A percentile compares a stretch with the other conserved stretches of the same genome.
These are phyloP conservation scores for Limnodromus scolopaceus DNA, from an alignment of 2,797 vertebrate genomes.

Conservation along the genomic window DNA sequence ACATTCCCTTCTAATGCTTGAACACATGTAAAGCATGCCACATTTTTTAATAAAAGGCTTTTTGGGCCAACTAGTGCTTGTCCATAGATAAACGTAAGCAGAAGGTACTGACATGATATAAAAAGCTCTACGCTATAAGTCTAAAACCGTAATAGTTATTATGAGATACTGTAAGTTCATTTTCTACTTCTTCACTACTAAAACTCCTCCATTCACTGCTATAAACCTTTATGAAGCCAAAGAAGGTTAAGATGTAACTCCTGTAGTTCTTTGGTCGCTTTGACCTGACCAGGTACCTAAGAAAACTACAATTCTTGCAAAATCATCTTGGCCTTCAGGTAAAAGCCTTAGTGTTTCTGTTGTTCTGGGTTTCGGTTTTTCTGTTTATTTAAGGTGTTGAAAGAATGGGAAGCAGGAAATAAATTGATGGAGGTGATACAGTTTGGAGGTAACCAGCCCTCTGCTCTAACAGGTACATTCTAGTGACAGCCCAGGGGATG, in stretches of 20 bases:
- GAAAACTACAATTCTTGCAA: background rate
- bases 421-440: background rate
- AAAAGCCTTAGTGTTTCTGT: background rate
- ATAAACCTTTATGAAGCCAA: background rate
- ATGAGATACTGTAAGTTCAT: background rate
- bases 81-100: background rate
- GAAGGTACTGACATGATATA: background rate
- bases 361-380: background rate
- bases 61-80: background rate
- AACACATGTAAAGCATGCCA: background rate
- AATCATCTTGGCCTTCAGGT: background rate
- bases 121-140: background rate
- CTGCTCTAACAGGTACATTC: background rate
- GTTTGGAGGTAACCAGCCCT: background rate
- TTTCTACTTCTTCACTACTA: background rate
- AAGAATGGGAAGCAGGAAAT: background rate
- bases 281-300: background rate
- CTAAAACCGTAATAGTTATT: background rate
- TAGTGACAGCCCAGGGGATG: background rate
- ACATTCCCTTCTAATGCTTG: background rate
- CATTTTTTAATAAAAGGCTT: background rate
- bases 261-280: background rate
- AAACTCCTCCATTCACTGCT: background rate
- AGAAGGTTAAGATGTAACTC: background rate
- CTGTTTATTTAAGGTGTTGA: background rate